A percentile compares a stretch with the other conserved stretches of the same genome.
Evolutionary conservation across 2,888 invertebrate species (phyloP).

Genomic region (Caenorhabditis sp.): DNA sequence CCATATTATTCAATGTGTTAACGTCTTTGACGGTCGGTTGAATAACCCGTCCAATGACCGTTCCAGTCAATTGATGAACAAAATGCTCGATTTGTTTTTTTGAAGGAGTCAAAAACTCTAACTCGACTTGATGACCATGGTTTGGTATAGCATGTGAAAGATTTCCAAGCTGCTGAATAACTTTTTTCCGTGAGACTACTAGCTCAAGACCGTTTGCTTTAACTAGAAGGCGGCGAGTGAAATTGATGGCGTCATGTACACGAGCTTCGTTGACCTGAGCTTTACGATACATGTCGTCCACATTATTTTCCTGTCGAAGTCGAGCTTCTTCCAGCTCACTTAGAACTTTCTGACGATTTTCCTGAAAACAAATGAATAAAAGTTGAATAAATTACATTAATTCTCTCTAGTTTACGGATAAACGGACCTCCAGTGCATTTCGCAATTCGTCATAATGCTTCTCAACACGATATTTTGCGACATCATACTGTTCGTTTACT

Average conservation of each 20-base stretch:
- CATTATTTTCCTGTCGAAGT: slow-evolving; percentile 67
- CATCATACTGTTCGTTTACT: slow-evolving; percentile 66
- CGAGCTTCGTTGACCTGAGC: slow-evolving; percentile 67
- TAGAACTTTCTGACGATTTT: slow-evolving; percentile 38
- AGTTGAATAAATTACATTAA: no score
- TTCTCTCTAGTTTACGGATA: no score
- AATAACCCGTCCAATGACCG: slow-evolving; percentile 48
- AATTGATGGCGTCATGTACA: slow-evolving; percentile 72
- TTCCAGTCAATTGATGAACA: slow-evolving; percentile 46
- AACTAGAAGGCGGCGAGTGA: slow-evolving; percentile 69
- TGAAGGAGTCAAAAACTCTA: slow-evolving; percentile 65
- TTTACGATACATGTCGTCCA: slow-evolving; percentile 71
- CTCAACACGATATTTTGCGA: slow-evolving; percentile 62
- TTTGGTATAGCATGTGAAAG: slow-evolving; percentile 72
- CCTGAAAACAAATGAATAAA: no score
- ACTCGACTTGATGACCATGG: slow-evolving; percentile 66
- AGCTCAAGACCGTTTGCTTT: slow-evolving; percentile 71
- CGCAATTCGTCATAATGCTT: slow-evolving; percentile 52
- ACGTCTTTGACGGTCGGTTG: slow-evolving; percentile 51
- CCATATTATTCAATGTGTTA: no score
- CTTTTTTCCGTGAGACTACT: slow-evolving; percentile 70
- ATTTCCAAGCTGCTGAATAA: slow-evolving; percentile 71
- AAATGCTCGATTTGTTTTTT: slow-evolving; percentile 61
- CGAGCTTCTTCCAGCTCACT: slow-evolving; percentile 68
- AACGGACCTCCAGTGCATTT: slow-evolving; percentile 33